Base-by-base conservation (phyloP, 2,113 vertebrate genomes). In the Polypterus bichir region DNA sequence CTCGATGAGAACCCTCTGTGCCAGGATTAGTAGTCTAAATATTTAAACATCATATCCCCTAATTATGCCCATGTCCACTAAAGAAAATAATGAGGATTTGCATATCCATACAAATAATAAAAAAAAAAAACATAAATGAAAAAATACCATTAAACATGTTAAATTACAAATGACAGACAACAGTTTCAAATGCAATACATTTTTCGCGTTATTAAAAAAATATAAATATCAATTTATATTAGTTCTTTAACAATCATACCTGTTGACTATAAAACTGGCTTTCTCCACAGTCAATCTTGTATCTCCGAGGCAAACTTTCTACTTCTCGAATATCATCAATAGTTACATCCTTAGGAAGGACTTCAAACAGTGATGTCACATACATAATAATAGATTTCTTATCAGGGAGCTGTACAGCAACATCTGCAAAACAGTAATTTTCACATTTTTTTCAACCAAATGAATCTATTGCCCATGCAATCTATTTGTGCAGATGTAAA, bases 341-440 rank as follows among this genome's bases (percentile, higher is more conserved):
- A 44, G 87, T 97, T 71, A 99, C 86, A 66, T 97, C 90, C 74
- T 95, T 93, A 72, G 96, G 96, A 64, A 99, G 87, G 65, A 93
- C 94, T 6, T 97, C 94, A 59, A 99, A 99, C 74, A 99, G 83
- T 6, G 94, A 99, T 0, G 91, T 99, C 77, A 99, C 85, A 65
- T 99, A 99, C 93, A 99, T 94, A 78, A 99, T 87, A 82, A 99
- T 94, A 67, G 96, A 99, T 78, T 99, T 99, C 76, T 99, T 99
- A 77, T 99, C 96, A 60, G 96, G 96, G 66, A 94, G 79, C 70
- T 90, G 91, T 56, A 97, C 94, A 3, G 93, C 93, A 74, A 99
- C 89, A 66, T 99, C 96, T 99, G 72, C 45, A 77, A 64, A 49
- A 49, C 44, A 5, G 4, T n/a, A 55, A 10, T 27, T 27, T 27